Evolutionary conservation across 1,140 invertebrate species (phyloP), one percentile per base, ranked within the genome.

Genomic region (Brachionus plicatilis): DNA sequence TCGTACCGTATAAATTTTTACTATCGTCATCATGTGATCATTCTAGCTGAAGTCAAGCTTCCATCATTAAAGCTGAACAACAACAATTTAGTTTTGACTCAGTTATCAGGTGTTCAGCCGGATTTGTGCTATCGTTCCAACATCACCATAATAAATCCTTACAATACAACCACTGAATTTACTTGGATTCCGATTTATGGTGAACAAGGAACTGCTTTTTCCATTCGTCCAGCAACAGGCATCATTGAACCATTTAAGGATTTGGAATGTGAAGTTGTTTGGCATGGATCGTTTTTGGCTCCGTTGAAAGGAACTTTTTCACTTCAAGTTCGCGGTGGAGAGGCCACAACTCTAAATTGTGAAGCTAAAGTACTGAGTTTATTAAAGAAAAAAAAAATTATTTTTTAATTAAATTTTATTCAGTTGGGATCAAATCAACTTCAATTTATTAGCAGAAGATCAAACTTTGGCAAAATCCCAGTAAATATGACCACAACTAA

Each of bases 241-340:
- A 85, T 86, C 17, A 88, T 90, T 11, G 88, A 89, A 53, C 85
- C 89, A n/a, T 87, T 86, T 66, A 87, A 86, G 43, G 87, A 88
- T 33, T 85, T 90, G 45, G 89, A 90, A 60, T 90, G 89, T 87
- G 89, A 90, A 82, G 88, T 90, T n/a, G 88, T 90, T 1, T 90
- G 89, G 88, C 88, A 89, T 76, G 88, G 89, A 11, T 89, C 89
- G 0, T 90, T 86, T 85, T 85, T 88, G 45, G 89, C 89, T 6
- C 89, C 89, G 14, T 87, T 89, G 20, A 87, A 88, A 85, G 88
- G 89, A 1, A 86, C 86, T 7, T 90, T 90, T 86, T 86, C 86
- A 1, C 87, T 90, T 2, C 86, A 87, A 82, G 87, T 89, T 33
- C 86, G 29, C 83, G 87, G 88, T 17, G 88, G 88, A 1, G 86